Evolutionary conservation across 2,888 invertebrate genomes (phyloP), one percentile per base, ranked within the genome.

Genomic region (Leucoptera coffeella): DNA sequence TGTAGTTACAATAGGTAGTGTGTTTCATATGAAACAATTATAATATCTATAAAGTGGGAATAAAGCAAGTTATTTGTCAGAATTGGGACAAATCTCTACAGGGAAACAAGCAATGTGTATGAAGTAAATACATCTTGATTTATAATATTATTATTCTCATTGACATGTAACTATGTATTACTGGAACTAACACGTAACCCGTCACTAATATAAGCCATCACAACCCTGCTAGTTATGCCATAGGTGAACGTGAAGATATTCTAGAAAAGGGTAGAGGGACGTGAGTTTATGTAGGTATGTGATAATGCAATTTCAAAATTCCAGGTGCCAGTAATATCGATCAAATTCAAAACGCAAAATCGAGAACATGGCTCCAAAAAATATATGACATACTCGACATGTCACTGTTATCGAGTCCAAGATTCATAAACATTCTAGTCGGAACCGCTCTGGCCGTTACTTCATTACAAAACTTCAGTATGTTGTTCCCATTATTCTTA

Each of bases 401-500:
- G 29, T 73, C 78, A 20, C 50, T 84, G 6, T 46, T 84, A 6
- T 64, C 67, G 14, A 81, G 80, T 44, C 59, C 73, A 1, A 58
- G 74, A 3, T 84, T 83, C 42, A 53, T 80, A 33, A 82, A 80
- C 41, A 76, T 84, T 14, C 73, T 80, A 27, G 54, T 81, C 20
- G 84, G 83, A 21, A 71, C 82, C 30, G 78, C 80, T 1, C 43
- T 82, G 13, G 76, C 77, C 4, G 81, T 82, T 27, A 78, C 81
- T 5, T 78, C 82, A 1, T 76, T 80, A 25, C 75, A 81, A 29
- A 80, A 80, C 41, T 85, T 83, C 42, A 79, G 80, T 31, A 77
- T 84, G 71, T 54, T 84, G 19, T 81, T 73, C 37, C 84, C 84
- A 4, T 75, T 78, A 39, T 83, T 80, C 42, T 56, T 85, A 17